A percentile compares a stretch with the other conserved stretches of the same genome.
Evolutionary conservation across 2,888 invertebrate species (phyloP).

Genomic region (Physocephala rufipes): DNA sequence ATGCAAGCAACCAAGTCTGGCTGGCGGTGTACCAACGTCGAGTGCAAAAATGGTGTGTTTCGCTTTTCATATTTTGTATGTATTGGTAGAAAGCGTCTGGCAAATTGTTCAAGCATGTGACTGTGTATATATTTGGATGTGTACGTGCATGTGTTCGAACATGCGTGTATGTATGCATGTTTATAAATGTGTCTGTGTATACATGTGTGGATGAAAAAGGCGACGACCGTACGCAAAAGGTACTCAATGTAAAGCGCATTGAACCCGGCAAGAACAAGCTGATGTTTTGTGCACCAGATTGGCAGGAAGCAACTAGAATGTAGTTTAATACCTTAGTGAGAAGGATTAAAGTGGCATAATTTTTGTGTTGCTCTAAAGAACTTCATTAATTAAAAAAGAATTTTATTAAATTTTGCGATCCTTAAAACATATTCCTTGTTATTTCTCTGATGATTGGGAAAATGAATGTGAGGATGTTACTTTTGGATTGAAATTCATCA

Average conservation of each 20-base stretch:
- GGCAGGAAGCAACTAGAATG: not conserved
- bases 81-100: constrained; percentile 47
- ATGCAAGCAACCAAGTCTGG: constrained; percentile 16
- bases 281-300: not conserved
- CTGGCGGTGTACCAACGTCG: constrained; percentile 36
- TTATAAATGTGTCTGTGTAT: not conserved
- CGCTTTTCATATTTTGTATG: constrained; percentile 64
- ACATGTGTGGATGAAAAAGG: constrained; percentile 46
- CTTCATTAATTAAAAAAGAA: not conserved
- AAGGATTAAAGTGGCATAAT: not conserved
- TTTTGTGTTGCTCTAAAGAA: not conserved
- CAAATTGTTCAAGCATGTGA: too few species aligned
- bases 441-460: constrained; percentile 43
- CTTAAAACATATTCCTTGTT: not conserved
- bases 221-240: constrained; percentile 54
- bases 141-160: constrained; percentile 9
- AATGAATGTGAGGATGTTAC: constrained; percentile 45
- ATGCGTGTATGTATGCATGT: constrained; percentile 8
- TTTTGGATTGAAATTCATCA: constrained; percentile 30
- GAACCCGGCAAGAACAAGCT: not conserved
- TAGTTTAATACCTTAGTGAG: not conserved
- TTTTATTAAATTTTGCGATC: too few species aligned
- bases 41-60: constrained; percentile 55
- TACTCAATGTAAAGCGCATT: not conserved
- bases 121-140: constrained; percentile 20